Evolutionary conservation across 1,140 invertebrate genomes (phyloP), one percentile per base, ranked within the genome.

Genomic region (Heliconius melpomene): DNA sequence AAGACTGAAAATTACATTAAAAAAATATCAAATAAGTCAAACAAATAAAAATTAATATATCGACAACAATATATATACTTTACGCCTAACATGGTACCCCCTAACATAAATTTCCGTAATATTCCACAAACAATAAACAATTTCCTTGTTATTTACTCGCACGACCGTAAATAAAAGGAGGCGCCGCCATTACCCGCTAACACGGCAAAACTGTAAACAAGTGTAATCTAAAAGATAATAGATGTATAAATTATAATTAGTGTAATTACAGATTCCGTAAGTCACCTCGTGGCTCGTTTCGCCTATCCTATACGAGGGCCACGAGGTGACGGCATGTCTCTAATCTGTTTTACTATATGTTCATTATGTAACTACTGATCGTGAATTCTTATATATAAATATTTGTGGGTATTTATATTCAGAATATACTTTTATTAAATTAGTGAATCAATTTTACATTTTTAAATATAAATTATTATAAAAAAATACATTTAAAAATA

Each of bases 241-340:
- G 50, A n/a, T 75, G 38, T 75, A 75, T 75, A 75, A 60, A 60
- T 75, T 57, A 75, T 75, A 75, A 75, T 57, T 57, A 57, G 74
- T 18, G 52, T 75, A 75, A 60, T 75, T 38, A 36, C 13, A 75
- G 74, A 38, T 38, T 52, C 52, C 52, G 74, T 54, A 75, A 75
- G 38, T 75, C 32, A 36, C 32, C 5, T 36, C 32, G 32, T 60
- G 32, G 52, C 54, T 75, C 52, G 36, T 57, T 75, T 75, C 46
- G 74, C 54, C 29, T 75, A 75, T 57, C 74, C 74, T 29, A 9
- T 36, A 20, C 74, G 60, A 52, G 74, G 8, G 18, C 6, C 74
- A 75, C 74, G 74, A n/a, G 29, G 18, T 54, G 29, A 54, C 29
- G 20, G 52, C 74, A n/a, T 75, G 74, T 36, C 32, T 57, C 40